These are phyloP conservation scores for Choreutis nemorana DNA, from an alignment of 2,888 invertebrate species.

Conservation along the genomic window DNA sequence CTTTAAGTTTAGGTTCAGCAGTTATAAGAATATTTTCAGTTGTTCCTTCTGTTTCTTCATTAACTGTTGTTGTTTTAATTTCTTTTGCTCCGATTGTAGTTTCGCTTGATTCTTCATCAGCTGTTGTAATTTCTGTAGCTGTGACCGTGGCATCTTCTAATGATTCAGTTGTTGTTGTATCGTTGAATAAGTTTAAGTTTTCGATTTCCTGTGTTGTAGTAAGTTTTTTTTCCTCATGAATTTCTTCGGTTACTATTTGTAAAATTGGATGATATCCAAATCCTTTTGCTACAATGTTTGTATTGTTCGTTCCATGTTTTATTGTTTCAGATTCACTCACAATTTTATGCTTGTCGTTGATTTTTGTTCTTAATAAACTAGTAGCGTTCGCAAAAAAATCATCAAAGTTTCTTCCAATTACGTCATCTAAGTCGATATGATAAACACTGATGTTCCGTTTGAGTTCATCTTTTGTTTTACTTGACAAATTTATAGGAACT, in stretches of 20 bases:
- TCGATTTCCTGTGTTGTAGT: too few species aligned
- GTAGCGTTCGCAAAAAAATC: slow-evolving; percentile 23
- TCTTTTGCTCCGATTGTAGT: background rate
- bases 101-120: too few species aligned
- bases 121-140: too few species aligned
- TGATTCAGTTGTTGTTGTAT: background rate
- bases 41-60: background rate
- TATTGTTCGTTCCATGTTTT: slow-evolving; percentile 22
- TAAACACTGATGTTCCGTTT: background rate
- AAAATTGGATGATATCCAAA: too few species aligned
- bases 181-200: background rate
- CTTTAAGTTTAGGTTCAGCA: too few species aligned
- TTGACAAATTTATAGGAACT: too few species aligned
- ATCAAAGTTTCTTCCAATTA: slow-evolving; percentile 15
- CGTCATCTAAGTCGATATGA: background rate
- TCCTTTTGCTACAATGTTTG: slow-evolving; percentile 28
- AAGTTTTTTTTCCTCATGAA: too few species aligned
- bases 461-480: slow-evolving; percentile 1
- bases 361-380: slow-evolving; percentile 23
- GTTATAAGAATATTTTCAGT: too few species aligned
- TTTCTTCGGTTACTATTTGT: too few species aligned
- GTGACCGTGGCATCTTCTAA: too few species aligned
- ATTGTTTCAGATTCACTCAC: slow-evolving; percentile 13
- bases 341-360: slow-evolving; percentile 17
- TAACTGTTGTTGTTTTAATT: background rate